A percentile compares a stretch with the other conserved stretches of the same genome.
Conservation (phyloP, 2,797 vertebrate genomes). For the Peromyscus eremicus region DNA sequence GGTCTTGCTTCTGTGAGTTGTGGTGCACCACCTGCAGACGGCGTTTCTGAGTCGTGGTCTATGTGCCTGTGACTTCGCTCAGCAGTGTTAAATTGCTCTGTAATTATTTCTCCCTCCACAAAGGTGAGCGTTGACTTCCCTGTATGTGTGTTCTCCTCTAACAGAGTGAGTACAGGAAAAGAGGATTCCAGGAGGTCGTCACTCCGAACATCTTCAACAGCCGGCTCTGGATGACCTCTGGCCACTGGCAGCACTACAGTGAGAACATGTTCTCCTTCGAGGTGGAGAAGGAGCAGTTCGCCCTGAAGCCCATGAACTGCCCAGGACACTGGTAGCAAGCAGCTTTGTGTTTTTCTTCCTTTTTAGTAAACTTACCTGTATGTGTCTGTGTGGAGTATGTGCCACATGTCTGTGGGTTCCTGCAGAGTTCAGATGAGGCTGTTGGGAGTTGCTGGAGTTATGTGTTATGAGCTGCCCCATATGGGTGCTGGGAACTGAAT, state of each 20-base stretch:
- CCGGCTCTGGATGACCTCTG: slow-evolving; percentile 98
- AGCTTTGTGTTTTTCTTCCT: neutral
- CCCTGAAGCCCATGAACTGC: slow-evolving; percentile 99
- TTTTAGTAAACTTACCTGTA: neutral
- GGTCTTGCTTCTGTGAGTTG: neutral
- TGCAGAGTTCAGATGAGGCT: neutral
- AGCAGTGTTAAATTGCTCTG: neutral
- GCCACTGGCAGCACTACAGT: slow-evolving; percentile 99
- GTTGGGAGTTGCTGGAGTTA: neutral
- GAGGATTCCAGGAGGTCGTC: slow-evolving; percentile 98
- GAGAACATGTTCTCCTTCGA: slow-evolving; percentile 99
- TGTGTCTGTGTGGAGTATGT: neutral
- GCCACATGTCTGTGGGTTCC: neutral
- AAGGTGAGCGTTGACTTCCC: neutral
- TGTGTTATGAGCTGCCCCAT: neutral
- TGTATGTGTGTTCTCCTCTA: neutral
- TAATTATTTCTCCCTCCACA: neutral
- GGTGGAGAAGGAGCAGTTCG: slow-evolving; percentile 97
- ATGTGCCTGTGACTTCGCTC: neutral
- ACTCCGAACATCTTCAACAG: slow-evolving; percentile 98
- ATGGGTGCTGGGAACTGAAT: neutral
- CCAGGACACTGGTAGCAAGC: slow-evolving; percentile 96
- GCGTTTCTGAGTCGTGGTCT: neutral
- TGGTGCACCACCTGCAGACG: neutral
- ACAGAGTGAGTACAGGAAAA: slow-evolving; percentile 96